A percentile compares a stretch with the other conserved stretches of the same genome.
Evolutionary conservation across 1,140 invertebrate species (phyloP).

Genomic region (Nymphalis io): DNA sequence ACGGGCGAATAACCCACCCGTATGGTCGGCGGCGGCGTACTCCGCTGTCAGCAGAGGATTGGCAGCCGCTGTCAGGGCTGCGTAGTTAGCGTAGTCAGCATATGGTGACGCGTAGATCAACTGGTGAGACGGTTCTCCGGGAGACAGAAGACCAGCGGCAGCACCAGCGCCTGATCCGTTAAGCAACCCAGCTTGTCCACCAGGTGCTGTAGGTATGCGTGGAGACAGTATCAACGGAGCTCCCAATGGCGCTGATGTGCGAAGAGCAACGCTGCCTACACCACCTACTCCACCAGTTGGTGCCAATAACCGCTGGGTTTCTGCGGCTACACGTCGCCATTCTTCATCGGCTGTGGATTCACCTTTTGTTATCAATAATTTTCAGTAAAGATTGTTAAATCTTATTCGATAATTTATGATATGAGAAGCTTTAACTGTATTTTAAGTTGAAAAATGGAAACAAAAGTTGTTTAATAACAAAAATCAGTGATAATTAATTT

Average conservation of each 20-base stretch:
- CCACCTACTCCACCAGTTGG: constrained; percentile 81
- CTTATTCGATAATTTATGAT: background rate
- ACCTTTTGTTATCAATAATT: constrained; percentile 51
- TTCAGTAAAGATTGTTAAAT: constrained; percentile 5
- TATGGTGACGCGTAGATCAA: constrained; percentile 89
- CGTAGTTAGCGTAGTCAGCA: constrained; percentile 92
- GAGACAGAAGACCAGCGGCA: constrained; percentile 81
- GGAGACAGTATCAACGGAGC: constrained; percentile 94
- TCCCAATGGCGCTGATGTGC: constrained; percentile 87
- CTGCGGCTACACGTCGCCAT: constrained; percentile 87
- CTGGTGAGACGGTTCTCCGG: constrained; percentile 85
- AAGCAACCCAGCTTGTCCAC: constrained; percentile 88
- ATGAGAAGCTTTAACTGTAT: constrained; percentile 7
- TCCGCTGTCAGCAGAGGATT: constrained; percentile 89
- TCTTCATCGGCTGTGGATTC: constrained; percentile 87
- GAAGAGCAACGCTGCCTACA: constrained; percentile 83
- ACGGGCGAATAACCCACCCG: constrained; percentile 96
- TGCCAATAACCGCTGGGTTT: constrained; percentile 88
- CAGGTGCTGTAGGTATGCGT: constrained; percentile 88
- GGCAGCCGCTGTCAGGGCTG: constrained; percentile 85
- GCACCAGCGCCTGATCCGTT: constrained; percentile 81
- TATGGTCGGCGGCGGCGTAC: constrained; percentile 92
- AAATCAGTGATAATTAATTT: background rate
- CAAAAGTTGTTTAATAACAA: background rate
- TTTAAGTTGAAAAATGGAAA: background rate